Conservation (phyloP, 2,888 invertebrate species). For the Caenorhabditis doughertyi region DNA sequence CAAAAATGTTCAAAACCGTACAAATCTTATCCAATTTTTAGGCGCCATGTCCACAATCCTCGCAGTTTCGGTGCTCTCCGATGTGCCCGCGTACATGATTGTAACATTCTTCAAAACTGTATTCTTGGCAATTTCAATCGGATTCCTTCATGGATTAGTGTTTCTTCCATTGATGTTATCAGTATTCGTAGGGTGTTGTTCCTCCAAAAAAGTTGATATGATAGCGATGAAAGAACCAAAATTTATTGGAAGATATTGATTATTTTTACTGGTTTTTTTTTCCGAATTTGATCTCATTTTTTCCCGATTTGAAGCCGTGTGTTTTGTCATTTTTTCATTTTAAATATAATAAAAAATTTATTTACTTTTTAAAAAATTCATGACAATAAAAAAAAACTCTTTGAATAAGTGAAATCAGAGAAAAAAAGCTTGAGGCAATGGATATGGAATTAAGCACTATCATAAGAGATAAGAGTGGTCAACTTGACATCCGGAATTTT, state of each 20-base stretch:
- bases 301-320: slow-evolving; percentile 5
- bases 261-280: background rate
- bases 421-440: background rate
- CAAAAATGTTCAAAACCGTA: too few relatives aligned
- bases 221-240: background rate
- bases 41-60: slow-evolving; percentile 93
- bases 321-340: background rate
- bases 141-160: slow-evolving; percentile 91
- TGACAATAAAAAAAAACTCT: background rate
- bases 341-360: slow-evolving; percentile 4
- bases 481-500: slow-evolving; percentile 65
- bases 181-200: slow-evolving; percentile 71
- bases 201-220: slow-evolving; percentile 28
- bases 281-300: slow-evolving; percentile 11
- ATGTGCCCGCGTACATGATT: slow-evolving; percentile 95
- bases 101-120: slow-evolving; percentile 92
- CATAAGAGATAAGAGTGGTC: slow-evolving; percentile 66
- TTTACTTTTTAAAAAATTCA: too few relatives aligned
- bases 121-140: slow-evolving; percentile 76
- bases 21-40: slow-evolving; percentile 86
- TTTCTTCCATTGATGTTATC: slow-evolving; percentile 87
- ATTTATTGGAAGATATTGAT: slow-evolving; percentile 23
- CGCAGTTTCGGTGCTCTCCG: slow-evolving; percentile 90
- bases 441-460: slow-evolving; percentile 38
- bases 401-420: slow-evolving; percentile 8